Percentiles rank a stretch among this genome's conserved stretches.
phyloP scores from a whole-genome alignment of 1,140 invertebrate genomes.

The Drosophila parabipectinata region DNA sequence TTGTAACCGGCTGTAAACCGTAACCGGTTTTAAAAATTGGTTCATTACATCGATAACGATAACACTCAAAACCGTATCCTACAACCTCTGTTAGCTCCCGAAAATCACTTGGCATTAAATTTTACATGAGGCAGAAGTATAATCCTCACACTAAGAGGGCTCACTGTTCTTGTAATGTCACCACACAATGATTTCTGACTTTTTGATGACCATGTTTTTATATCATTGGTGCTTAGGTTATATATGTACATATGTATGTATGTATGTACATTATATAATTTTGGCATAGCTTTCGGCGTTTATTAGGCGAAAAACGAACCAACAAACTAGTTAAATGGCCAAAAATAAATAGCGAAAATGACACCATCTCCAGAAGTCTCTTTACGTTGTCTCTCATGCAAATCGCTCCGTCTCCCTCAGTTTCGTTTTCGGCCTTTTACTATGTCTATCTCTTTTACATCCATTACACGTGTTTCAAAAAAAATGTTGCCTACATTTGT shows the following conservation, averaged over 20 bases:
- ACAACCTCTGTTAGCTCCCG: background rate
- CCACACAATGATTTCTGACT: background rate
- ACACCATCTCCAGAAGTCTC: constrained; percentile 8
- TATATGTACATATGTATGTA: no score
- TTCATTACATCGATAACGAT: background rate
- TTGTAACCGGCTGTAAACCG: background rate
- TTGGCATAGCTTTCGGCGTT: constrained; percentile 3
- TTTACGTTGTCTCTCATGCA: background rate
- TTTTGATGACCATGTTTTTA: background rate
- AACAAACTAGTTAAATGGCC: constrained; percentile 55
- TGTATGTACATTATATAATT: background rate
- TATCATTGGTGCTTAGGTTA: no score
- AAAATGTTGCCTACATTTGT: constrained; percentile 36
- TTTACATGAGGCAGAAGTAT: no score
- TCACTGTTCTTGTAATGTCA: background rate
- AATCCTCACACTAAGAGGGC: no score
- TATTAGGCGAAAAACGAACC: constrained; percentile 30
- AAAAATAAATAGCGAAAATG: constrained; percentile 61
- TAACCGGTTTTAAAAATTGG: background rate
- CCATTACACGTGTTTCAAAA: background rate
- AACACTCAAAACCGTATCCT: background rate
- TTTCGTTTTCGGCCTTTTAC: no score
- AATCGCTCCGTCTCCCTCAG: background rate
- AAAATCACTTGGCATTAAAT: background rate
- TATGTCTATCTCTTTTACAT: background rate